Base-by-base conservation (phyloP, 2,113 vertebrate species). In the Nothobranchius kuhntae region DNA sequence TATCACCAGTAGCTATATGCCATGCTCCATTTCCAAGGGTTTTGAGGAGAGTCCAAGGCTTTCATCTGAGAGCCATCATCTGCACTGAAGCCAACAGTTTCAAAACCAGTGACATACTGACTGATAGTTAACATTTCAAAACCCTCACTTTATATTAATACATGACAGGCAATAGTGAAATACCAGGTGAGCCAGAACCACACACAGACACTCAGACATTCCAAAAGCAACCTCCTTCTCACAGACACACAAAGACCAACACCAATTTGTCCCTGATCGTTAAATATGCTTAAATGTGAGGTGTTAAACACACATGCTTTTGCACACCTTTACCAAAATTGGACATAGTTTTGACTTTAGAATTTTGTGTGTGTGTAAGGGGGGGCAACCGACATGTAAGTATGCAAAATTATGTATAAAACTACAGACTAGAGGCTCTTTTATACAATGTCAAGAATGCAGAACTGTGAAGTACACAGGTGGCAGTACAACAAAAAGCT, bases 1-100 rank as follows among this genome's bases (percentile, higher is more conserved):
- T 95, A 96, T 96, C 94, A 93, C 87, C 91, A 86, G 92, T 88
- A 85, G 88, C 91, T 90, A 87, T 93, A 89, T 93, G 93, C 92
- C 91, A 85, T 93, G 93, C 89, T 94, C 92, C 92, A 94, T 96
- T 97, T 95, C 89, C 86, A 75, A 84, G 89, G 91, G 90, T 92
- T 84, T 88, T 93, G 93, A 93, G 87, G 92, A 88, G 86, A 84
- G 92, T 91, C 87, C 92, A 89, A 87, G 76, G 78, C 93, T 97
- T 97, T 98, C 93, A 96, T 95, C 92, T 95, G 86, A 83, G 93
- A 86, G 89, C 91, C 83, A 89, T 84, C 83, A 80, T 91, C 79
- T 83, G 74, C 68, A 77, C 69, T 64, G 81, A 68, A 89, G 85
- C 85, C 89, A 89, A 86, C 84, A 78, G 89, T 79, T 82, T 81